phyloP scores from a whole-genome alignment of 2,113 vertebrate genomes.

The Sceloporus undulatus region DNA sequence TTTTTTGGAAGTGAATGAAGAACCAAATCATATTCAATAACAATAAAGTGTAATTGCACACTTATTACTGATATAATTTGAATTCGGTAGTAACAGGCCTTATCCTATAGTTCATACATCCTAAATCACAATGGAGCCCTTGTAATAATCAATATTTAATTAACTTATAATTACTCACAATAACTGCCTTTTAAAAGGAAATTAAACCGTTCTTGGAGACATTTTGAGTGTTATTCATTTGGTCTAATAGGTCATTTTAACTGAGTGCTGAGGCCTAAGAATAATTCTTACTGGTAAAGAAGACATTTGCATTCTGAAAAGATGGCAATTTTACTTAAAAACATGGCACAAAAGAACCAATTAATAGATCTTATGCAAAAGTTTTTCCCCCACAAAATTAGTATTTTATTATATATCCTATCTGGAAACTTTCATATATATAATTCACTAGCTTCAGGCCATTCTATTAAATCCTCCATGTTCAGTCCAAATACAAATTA shows the following conservation, averaged over 20 bases:
- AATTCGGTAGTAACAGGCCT: conserved; percentile 66
- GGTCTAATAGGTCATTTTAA: conserved; percentile 59
- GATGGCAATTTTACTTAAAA: conserved; percentile 52
- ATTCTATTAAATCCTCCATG: conserved; percentile 1
- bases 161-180: conserved; percentile 72
- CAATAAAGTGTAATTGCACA: conserved; percentile 67
- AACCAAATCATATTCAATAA: conserved; percentile 68
- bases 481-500: neutral
- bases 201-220: conserved; percentile 63
- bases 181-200: conserved; percentile 71
- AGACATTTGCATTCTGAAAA: conserved; percentile 36
- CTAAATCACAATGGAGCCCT: conserved; percentile 69
- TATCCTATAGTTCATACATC: conserved; percentile 57
- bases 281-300: conserved; percentile 56
- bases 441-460: neutral
- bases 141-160: conserved; percentile 79
- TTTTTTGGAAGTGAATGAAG: conserved; percentile 52
- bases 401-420: neutral
- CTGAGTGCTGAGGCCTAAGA: conserved; percentile 58
- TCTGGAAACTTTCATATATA: neutral
- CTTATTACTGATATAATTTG: conserved; percentile 71
- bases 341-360: neutral
- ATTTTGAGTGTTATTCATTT: conserved; percentile 69
- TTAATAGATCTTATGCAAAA: fast-evolving
- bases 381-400: neutral